phyloP scores from a whole-genome alignment of 2,113 vertebrate species.

The Tenebrosternarchus preto region DNA sequence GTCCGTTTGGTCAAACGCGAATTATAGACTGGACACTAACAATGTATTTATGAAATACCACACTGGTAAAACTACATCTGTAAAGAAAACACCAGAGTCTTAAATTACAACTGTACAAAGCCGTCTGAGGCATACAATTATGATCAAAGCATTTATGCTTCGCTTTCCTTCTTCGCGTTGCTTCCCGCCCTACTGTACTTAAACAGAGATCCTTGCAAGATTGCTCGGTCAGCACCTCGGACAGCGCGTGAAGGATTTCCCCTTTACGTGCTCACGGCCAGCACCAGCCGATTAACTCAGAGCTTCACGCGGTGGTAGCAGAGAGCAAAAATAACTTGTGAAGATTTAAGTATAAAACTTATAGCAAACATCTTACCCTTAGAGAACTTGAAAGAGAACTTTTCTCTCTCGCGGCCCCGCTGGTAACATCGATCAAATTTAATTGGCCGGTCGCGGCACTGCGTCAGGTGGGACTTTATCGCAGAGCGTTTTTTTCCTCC shows the following conservation, averaged over 20 bases:
- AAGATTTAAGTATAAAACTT: neutral
- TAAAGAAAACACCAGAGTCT: too few species aligned
- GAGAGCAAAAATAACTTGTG: neutral
- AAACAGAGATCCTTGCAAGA: neutral
- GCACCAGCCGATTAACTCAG: neutral
- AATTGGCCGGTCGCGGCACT: constrained; percentile 34
- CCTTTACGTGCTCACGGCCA: neutral
- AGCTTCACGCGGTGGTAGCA: neutral
- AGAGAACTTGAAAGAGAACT: neutral
- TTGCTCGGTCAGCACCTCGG: constrained; percentile 61
- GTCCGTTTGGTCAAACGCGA: too few species aligned
- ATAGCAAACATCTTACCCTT: neutral
- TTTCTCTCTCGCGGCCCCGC: neutral
- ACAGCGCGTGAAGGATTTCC: constrained; percentile 51
- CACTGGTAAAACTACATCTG: too few species aligned
- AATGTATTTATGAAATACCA: too few species aligned
- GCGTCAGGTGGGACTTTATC: constrained; percentile 36
- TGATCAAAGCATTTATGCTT: too few species aligned
- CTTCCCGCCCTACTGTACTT: too few species aligned
- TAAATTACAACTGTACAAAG: too few species aligned
- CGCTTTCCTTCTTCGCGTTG: too few species aligned
- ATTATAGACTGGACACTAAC: too few species aligned
- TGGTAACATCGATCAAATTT: constrained; percentile 49
- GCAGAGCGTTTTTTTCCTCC: neutral
- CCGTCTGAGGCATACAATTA: too few species aligned